A percentile compares a stretch with the other conserved stretches of the same genome.
Conservation (phyloP, 1,140 invertebrate genomes). For the Leptoteleia sp. region DNA sequence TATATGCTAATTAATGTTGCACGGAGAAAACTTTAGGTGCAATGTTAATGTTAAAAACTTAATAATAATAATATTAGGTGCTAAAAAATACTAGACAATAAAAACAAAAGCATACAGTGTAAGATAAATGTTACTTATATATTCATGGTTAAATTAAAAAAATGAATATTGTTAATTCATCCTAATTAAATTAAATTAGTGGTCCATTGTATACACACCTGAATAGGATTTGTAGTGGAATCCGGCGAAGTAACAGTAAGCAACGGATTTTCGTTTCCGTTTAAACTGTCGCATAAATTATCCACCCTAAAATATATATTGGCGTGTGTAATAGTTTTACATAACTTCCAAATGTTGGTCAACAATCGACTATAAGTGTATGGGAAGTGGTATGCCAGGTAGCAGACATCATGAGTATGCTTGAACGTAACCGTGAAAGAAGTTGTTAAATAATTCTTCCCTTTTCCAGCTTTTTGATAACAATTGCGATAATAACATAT, state of each 20-base stretch:
- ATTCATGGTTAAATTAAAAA: too few relatives aligned
- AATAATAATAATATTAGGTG: too few relatives aligned
- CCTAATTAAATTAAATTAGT: too few relatives aligned
- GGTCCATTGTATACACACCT: constrained; percentile 75
- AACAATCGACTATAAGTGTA: constrained; percentile 92
- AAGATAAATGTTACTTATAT: too few relatives aligned
- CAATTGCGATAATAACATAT: constrained; percentile 92
- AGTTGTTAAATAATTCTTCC: constrained; percentile 88
- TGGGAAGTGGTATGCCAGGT: constrained; percentile 95
- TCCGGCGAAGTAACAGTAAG: constrained; percentile 90
- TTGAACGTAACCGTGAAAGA: constrained; percentile 92
- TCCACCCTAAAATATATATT: constrained; percentile 84
- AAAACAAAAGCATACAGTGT: too few relatives aligned
- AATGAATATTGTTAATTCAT: too few relatives aligned
- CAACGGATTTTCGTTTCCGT: constrained; percentile 89
- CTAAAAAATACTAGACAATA: too few relatives aligned
- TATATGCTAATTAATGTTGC: too few relatives aligned
- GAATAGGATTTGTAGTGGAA: constrained; percentile 81
- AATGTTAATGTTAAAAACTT: too few relatives aligned
- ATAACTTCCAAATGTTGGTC: constrained; percentile 86
- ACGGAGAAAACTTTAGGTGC: too few relatives aligned
- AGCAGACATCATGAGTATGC: constrained; percentile 90
- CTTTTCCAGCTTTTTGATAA: constrained; percentile 82
- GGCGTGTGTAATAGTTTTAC: constrained; percentile 71
- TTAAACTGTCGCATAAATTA: constrained; percentile 87